A percentile compares a stretch with the other conserved stretches of the same genome.
Evolutionary conservation across 2,113 vertebrate genomes (phyloP).

Genomic region (Etheostoma cragini): DNA sequence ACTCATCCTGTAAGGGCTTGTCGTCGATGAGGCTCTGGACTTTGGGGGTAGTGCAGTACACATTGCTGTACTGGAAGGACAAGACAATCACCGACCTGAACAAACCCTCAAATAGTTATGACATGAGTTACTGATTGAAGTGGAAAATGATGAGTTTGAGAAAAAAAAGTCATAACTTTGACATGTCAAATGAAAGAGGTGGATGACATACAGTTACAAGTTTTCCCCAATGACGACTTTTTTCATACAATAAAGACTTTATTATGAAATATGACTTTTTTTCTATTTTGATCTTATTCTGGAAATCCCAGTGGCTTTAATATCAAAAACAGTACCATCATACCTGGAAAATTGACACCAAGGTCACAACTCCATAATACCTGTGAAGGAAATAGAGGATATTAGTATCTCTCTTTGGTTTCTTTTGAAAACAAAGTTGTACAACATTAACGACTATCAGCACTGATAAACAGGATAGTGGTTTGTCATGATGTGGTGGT

Average conservation of each 20-base stretch:
- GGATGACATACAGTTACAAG: neutral
- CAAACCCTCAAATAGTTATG: neutral
- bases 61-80: conserved; percentile 93
- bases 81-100: conserved; percentile 9
- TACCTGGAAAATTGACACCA: conserved; percentile 98
- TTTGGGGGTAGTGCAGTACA: conserved; percentile 96
- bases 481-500: neutral
- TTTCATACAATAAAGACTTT: neutral
- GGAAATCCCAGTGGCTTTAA: neutral
- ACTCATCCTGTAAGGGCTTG: conserved; percentile 95
- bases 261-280: neutral
- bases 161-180: neutral
- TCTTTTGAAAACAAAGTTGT: neutral
- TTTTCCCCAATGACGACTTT: neutral
- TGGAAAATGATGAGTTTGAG: neutral
- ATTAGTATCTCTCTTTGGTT: neutral
- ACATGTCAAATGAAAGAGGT: neutral
- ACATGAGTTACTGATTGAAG: neutral
- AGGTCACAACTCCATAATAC: conserved; percentile 94
- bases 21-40: conserved; percentile 96
- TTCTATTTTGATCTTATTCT: neutral
- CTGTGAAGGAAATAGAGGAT: conserved; percentile 75
- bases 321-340: neutral
- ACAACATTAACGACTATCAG: neutral
- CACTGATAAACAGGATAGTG: neutral